Conservation (phyloP, 2,888 invertebrate species). For the Macrophya annulata region DNA sequence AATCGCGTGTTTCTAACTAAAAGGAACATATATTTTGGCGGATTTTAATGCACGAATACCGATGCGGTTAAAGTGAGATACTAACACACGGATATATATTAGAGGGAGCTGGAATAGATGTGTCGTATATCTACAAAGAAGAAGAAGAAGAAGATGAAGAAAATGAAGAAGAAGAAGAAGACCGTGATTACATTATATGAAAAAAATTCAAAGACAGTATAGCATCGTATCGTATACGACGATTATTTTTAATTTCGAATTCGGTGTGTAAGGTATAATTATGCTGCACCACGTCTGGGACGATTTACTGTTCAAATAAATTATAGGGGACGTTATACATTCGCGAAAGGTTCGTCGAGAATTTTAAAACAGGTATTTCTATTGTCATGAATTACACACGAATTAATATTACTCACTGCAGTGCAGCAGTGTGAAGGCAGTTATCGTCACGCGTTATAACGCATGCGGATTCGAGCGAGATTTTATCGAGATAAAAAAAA, state of each 20-base stretch:
- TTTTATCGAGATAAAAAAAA: not conserved
- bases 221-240: not conserved
- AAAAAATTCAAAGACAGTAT: conserved; percentile 11
- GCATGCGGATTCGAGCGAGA: not conserved
- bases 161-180: not conserved
- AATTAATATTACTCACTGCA: not conserved
- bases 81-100: not conserved
- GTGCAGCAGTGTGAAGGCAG: not conserved
- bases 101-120: not conserved
- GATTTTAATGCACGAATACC: conserved; percentile 29
- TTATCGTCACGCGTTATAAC: not conserved
- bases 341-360: conserved; percentile 11
- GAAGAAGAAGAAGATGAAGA: not conserved
- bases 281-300: not conserved
- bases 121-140: not conserved
- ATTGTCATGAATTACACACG: not conserved
- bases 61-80: not conserved
- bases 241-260: conserved; percentile 39
- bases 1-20: conserved; percentile 25
- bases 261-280: conserved; percentile 26
- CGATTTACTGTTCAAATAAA: conserved; percentile 44
- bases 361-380: conserved; percentile 35
- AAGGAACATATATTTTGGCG: conserved; percentile 37
- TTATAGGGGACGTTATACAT: conserved; percentile 39
- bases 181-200: conserved; percentile 5